Evolutionary conservation across 2,113 vertebrate genomes (phyloP), one percentile per base, ranked within the genome.

Genomic region (Melozone crissalis): DNA sequence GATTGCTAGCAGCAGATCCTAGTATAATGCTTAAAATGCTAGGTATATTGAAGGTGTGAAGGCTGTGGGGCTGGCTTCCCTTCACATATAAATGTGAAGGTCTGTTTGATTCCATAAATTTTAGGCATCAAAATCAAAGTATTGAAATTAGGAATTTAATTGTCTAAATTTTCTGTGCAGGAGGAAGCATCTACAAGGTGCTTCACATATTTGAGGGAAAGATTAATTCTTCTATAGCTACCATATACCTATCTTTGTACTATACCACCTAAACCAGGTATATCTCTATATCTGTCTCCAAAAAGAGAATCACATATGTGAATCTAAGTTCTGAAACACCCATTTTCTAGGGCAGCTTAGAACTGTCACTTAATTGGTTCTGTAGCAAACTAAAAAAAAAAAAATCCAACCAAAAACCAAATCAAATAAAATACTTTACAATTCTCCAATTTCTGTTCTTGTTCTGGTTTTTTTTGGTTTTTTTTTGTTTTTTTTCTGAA

Each of bases 251-350:
- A 28, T 5, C 4, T 66, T 31, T 69, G 9, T 84, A 30, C 8
- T 62, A 4, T 79, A 31, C 5, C 22, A 15, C 4, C 6, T 62
- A 26, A 62, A 66, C 4, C 4, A 20, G 0, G 1, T 23, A 35
- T 72, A 43, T 54, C 10, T 43, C 31, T 68, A 20, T 7, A 59
- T 5, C 16, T 59, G 4, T 11, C 27, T 55, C 7, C 15, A 51
- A 79, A 79, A 86, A 46, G 16, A 62, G 4, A 62, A 84, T 33
- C 14, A 49, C 5, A 21, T 44, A 20, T 5, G 23, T 21, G 11
- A 67, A 58, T 10, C 3, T n/a, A 61, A 57, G 14, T 51, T 55
- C 35, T 51, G 28, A 78, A 75, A n/a, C 5, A 43, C 2, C 61
- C 0, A 10, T 22, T 77, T 85, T 39, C 33, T 57, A 57, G 10